These are phyloP conservation scores for Chiridota heheva DNA, from an alignment of 35 echinoderm and acorn worm genomes.

Conservation along the genomic window DNA sequence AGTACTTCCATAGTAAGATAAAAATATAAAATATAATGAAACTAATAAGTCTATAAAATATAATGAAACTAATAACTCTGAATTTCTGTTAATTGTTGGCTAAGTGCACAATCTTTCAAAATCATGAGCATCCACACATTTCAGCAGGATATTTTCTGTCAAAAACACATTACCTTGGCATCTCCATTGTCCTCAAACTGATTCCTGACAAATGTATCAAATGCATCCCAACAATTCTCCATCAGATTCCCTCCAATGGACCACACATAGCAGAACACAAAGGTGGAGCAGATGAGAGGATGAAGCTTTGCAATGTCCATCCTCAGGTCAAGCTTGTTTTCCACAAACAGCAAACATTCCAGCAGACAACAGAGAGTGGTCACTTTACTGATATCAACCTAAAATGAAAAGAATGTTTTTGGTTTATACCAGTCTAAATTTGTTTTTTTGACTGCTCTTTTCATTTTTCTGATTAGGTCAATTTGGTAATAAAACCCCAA, in stretches of 20 bases:
- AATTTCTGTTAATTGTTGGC: too few relatives aligned
- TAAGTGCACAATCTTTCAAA: too few relatives aligned
- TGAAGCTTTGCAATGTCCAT: slow-evolving; percentile 78
- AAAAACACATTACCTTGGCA: slow-evolving; percentile 83
- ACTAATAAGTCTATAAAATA: too few relatives aligned
- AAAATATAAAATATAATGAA: too few relatives aligned
- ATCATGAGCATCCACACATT: too few relatives aligned
- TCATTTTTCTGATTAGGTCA: too few relatives aligned
- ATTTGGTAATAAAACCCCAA: too few relatives aligned
- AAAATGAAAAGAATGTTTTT: background rate
- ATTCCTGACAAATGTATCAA: slow-evolving; percentile 92
- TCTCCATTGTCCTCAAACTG: slow-evolving; percentile 98
- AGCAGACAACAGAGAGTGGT: slow-evolving; percentile 82
- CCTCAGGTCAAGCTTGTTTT: slow-evolving; percentile 36
- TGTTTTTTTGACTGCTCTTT: too few relatives aligned
- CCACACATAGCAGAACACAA: slow-evolving; percentile 98
- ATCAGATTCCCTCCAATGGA: slow-evolving; percentile 75
- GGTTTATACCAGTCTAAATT: too few relatives aligned
- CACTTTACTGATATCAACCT: slow-evolving; percentile 97
- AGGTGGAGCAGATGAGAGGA: slow-evolving; percentile 87
- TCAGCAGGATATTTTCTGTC: too few relatives aligned
- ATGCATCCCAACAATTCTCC: slow-evolving; percentile 85
- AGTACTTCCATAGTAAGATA: too few relatives aligned
- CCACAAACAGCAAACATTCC: slow-evolving; percentile 64
- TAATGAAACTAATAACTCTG: too few relatives aligned